Evolutionary conservation across 2,113 vertebrate genomes (phyloP), one percentile per base, ranked within the genome.

Genomic region (Trematomus loennbergii): DNA sequence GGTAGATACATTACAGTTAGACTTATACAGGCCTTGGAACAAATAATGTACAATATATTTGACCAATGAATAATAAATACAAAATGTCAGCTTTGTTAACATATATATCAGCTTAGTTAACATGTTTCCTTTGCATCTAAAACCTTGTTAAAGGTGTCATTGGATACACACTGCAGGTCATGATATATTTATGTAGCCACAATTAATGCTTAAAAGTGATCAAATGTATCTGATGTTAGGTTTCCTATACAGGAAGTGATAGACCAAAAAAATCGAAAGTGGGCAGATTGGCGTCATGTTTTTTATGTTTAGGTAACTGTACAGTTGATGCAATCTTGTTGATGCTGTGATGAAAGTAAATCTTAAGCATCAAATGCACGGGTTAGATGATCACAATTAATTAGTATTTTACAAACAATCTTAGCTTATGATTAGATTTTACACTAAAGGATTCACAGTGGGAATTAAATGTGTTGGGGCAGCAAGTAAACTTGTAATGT

Each of bases 401-500:
- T 4, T 36, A 81, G 40, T 12, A 50, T 29, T 45, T 40, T 59
- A 17, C 50, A 60, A 83, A 75, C 69, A 82, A 25, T 85, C 57
- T 79, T 43, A 17, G 53, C 16, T 57, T 67, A 72, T 81, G 71
- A 83, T 64, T 75, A 45, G 45, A 77, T 90, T 75, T 72, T 36
- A 58, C 33, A 60, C 67, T 50, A 60, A 66, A 55, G 57, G 63
- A 78, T 79, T 86, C 80, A 57, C 53, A 72, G 53, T 52, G 63
- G 17, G 12, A 8, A 40, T 63, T 9, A 74, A 66, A 76, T 33
- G 22, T 45, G 49, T 25, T 29, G 48, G 50, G 29, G 9, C 55
- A 54, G 58, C 15, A 49, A 48, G 40, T 84, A 50, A 18, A 49
- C 68, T 77, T 36, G 72, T 53, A 75, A 12, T 82, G 52, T 76